These are phyloP conservation scores for Lemur catta DNA, from an alignment of 2,797 vertebrate species.

Conservation along the genomic window DNA sequence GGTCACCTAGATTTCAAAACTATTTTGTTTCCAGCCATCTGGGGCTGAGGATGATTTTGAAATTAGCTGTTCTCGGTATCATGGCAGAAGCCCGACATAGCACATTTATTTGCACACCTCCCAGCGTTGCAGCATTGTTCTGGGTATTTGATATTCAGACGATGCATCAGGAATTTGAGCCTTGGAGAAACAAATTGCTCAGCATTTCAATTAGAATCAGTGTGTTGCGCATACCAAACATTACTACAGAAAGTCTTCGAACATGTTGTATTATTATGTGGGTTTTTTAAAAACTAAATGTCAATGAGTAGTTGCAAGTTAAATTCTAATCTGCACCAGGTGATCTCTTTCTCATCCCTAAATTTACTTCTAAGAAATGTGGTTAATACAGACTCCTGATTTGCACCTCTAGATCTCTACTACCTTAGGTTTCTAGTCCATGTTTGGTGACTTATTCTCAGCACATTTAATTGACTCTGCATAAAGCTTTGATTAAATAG, in stretches of 20 bases:
- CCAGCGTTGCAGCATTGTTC: constrained; percentile 36
- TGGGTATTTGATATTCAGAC: constrained; percentile 67
- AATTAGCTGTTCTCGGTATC: constrained; percentile 37
- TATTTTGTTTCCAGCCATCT: constrained; percentile 63
- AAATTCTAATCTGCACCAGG: neutral
- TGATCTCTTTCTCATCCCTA: neutral
- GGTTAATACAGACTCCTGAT: neutral
- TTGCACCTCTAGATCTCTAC: neutral
- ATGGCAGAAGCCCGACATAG: constrained; percentile 5
- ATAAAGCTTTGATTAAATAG: constrained; percentile 46
- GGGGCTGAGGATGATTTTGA: constrained; percentile 30
- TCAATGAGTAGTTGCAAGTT: neutral
- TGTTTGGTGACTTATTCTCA: constrained; percentile 3
- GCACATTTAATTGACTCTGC: constrained; percentile 15
- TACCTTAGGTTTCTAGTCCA: neutral
- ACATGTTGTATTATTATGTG: neutral
- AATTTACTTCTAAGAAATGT: neutral
- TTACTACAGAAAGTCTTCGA: constrained; percentile 37
- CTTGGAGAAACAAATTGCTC: constrained; percentile 63
- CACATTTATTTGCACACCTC: constrained; percentile 43
- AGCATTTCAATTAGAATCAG: constrained; percentile 67
- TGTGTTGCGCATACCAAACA: constrained; percentile 44
- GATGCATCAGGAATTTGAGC: constrained; percentile 57
- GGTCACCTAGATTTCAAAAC: constrained; percentile 74
- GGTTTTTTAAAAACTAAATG: constrained; percentile 51